Evolutionary conservation across 1,140 invertebrate genomes (phyloP).

Genomic region (Harpegnathos saltator): DNA sequence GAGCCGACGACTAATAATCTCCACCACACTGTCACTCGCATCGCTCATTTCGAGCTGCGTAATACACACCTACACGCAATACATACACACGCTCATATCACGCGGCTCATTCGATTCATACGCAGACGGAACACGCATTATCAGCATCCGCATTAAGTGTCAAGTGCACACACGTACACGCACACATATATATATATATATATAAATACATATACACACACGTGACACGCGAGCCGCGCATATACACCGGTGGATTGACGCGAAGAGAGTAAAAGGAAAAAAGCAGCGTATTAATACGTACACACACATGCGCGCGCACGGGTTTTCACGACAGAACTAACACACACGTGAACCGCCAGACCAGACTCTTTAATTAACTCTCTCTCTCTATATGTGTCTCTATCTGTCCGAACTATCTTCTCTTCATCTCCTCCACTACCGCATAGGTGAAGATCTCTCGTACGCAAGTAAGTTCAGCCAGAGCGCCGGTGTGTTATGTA

Average conservation of each 20-base stretch:
- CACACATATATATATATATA: not conserved
- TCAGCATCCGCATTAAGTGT: slow-evolving; percentile 36
- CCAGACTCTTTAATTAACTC: slow-evolving; percentile 78
- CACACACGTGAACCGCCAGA: slow-evolving; percentile 46
- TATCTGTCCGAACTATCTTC: slow-evolving; percentile 83
- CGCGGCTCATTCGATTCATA: not conserved
- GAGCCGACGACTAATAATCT: slow-evolving; percentile 17
- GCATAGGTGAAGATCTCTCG: slow-evolving; percentile 85
- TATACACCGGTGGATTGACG: not conserved
- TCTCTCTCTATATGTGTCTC: slow-evolving; percentile 84
- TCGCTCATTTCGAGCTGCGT: slow-evolving; percentile 47
- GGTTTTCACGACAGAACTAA: slow-evolving; percentile 45
- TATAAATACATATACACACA: too few relatives aligned
- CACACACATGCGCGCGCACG: slow-evolving; percentile 40
- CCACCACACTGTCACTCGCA: slow-evolving; percentile 19
- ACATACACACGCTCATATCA: slow-evolving; percentile 1
- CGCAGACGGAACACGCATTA: slow-evolving; percentile 10
- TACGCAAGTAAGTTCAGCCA: slow-evolving; percentile 84
- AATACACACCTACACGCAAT: slow-evolving; percentile 16
- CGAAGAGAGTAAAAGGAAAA: too few relatives aligned
- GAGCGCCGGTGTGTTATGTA: slow-evolving; percentile 68
- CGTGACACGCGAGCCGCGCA: slow-evolving; percentile 25
- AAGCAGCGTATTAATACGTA: not conserved
- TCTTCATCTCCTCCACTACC: slow-evolving; percentile 82
- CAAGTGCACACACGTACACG: slow-evolving; percentile 20